Evolutionary conservation across 2,888 invertebrate species (phyloP).

Genomic region (Drosophila antonietae): DNA sequence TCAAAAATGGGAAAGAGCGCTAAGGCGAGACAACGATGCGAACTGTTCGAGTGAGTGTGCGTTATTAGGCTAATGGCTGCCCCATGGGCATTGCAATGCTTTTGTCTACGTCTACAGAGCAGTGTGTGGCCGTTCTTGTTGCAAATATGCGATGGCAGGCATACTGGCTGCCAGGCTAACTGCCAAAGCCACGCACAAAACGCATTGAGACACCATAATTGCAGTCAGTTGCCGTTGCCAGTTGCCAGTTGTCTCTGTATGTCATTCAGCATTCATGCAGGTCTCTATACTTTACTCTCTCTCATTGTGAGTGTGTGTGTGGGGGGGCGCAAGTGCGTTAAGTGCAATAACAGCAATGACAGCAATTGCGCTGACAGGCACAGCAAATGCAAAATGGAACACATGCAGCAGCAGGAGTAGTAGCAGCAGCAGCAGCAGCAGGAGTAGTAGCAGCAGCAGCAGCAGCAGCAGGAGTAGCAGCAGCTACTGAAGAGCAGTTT

Average conservation of each 20-base stretch:
- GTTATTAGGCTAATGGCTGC: slow-evolving; percentile 78
- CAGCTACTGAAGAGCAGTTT: slow-evolving; percentile 59
- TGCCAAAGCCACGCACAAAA: slow-evolving; percentile 78
- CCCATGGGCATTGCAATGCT: slow-evolving; percentile 73
- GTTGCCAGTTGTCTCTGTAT: slow-evolving; percentile 54
- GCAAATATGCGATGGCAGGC: slow-evolving; percentile 67
- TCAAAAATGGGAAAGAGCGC: neutral
- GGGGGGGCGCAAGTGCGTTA: slow-evolving; percentile 70
- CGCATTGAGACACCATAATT: slow-evolving; percentile 78
- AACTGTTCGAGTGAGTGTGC: slow-evolving; percentile 20
- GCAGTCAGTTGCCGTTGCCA: slow-evolving; percentile 68
- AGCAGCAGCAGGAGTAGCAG: neutral
- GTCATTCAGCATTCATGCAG: slow-evolving; percentile 43
- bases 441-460: neutral
- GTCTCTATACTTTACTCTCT: slow-evolving; percentile 3
- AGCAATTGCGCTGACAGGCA: slow-evolving; percentile 72
- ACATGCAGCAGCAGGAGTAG: slow-evolving; percentile 22
- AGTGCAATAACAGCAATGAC: slow-evolving; percentile 78
- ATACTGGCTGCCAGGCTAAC: slow-evolving; percentile 57
- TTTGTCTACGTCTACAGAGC: slow-evolving; percentile 62
- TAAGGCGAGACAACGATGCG: slow-evolving; percentile 4
- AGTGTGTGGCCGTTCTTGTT: slow-evolving; percentile 22
- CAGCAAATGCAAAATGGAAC: slow-evolving; percentile 56
- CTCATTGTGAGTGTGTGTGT: slow-evolving; percentile 10
- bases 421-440: neutral